phyloP scores from a whole-genome alignment of 2,888 invertebrate species.

The Taenaris catops region DNA sequence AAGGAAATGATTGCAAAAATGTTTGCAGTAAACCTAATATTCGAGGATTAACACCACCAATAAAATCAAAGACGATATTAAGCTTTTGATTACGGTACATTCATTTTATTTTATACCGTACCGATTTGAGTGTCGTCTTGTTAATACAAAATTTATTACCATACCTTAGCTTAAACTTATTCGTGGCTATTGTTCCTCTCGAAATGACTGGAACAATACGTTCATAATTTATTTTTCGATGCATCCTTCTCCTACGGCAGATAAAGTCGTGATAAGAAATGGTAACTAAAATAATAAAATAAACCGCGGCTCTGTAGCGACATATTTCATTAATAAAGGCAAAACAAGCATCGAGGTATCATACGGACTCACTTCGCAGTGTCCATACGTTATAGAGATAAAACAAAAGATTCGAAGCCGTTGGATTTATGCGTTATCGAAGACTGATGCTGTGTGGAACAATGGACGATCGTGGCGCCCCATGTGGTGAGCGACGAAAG shows the following conservation, averaged over 20 bases:
- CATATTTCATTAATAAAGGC: slow-evolving; percentile 79
- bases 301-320: slow-evolving; percentile 63
- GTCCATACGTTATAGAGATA: slow-evolving; percentile 78
- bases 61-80: slow-evolving; percentile 67
- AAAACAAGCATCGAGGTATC: slow-evolving; percentile 70
- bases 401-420: slow-evolving; percentile 72
- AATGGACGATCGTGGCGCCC: slow-evolving; percentile 76
- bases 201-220: slow-evolving; percentile 70
- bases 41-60: slow-evolving; percentile 66
- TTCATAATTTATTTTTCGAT: slow-evolving; percentile 76
- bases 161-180: slow-evolving; percentile 63
- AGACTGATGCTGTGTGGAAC: slow-evolving; percentile 65
- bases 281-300: slow-evolving; percentile 79
- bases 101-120: slow-evolving; percentile 8
- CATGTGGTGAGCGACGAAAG: slow-evolving; percentile 62
- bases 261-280: slow-evolving; percentile 80
- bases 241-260: slow-evolving; percentile 67
- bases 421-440: slow-evolving; percentile 77
- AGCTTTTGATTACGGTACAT: slow-evolving; percentile 25
- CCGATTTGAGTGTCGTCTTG: slow-evolving; percentile 33
- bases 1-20: slow-evolving; percentile 45
- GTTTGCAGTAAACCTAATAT: slow-evolving; percentile 64
- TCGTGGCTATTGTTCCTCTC: slow-evolving; percentile 66
- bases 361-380: slow-evolving; percentile 77
- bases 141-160: slow-evolving; percentile 70